These are phyloP conservation scores for Percopsis transmontana DNA, from an alignment of 2,113 vertebrate species.

Conservation along the genomic window DNA sequence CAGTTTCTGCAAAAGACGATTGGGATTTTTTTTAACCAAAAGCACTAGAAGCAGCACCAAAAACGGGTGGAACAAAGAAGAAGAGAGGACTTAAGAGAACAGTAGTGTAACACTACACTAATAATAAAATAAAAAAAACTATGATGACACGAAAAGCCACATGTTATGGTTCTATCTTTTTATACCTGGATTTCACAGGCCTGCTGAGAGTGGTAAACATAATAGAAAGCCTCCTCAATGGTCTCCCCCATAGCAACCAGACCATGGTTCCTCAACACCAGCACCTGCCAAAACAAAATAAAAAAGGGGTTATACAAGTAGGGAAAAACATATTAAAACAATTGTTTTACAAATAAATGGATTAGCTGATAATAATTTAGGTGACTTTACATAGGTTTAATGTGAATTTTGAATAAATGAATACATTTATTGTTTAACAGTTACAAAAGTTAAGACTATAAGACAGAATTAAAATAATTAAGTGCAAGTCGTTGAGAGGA, in stretches of 20 bases:
- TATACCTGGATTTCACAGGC: slow-evolving; percentile 95
- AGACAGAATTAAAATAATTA: too few species aligned
- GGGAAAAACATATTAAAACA: not conserved
- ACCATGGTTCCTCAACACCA: slow-evolving; percentile 94
- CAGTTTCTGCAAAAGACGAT: too few species aligned
- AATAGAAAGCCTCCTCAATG: slow-evolving; percentile 93
- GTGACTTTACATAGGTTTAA: too few species aligned
- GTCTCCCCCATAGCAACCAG: slow-evolving; percentile 92
- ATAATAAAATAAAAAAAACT: too few species aligned
- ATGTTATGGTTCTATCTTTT: not conserved
- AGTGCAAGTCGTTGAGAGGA: not conserved
- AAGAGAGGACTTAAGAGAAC: too few species aligned
- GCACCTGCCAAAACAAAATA: slow-evolving; percentile 76
- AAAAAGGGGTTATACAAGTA: not conserved
- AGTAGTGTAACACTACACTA: too few species aligned
- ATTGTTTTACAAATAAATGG: not conserved
- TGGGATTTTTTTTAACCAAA: too few species aligned
- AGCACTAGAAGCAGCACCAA: too few species aligned
- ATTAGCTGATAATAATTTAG: too few species aligned
- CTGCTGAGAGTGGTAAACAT: slow-evolving; percentile 88
- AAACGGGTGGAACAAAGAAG: too few species aligned
- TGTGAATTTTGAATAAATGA: not conserved
- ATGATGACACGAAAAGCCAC: too few species aligned
- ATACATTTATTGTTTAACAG: not conserved
- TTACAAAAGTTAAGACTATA: not conserved